Conservation (phyloP, 1,140 invertebrate genomes). For the Aphis craccivora region DNA sequence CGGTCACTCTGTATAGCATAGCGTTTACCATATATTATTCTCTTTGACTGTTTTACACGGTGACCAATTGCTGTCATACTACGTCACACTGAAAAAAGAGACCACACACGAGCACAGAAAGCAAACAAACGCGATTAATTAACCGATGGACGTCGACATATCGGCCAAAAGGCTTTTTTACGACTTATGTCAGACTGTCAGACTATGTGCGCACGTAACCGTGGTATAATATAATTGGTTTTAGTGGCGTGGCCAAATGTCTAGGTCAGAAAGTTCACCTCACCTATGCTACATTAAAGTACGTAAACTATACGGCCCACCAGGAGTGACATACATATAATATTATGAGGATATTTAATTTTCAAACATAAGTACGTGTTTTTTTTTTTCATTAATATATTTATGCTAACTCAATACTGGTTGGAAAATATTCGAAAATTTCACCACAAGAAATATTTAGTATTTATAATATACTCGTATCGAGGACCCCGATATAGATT, state of each 20-base stretch:
- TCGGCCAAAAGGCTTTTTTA: neutral
- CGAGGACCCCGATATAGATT: neutral
- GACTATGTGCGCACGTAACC: neutral
- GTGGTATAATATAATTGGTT: neutral
- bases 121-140: slow-evolving; percentile 3
- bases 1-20: neutral
- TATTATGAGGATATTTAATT: neutral
- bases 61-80: neutral
- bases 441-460: neutral
- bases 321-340: neutral
- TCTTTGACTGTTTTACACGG: neutral
- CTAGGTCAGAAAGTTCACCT: neutral
- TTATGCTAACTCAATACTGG: neutral
- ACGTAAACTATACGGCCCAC: neutral
- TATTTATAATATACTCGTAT: neutral
- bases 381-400: neutral
- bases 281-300: neutral
- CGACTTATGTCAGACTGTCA: neutral
- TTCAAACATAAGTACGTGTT: neutral
- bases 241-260: neutral
- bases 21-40: neutral
- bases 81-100: neutral
- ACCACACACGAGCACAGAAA: neutral
- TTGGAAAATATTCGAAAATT: neutral
- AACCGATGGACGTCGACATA: neutral